phyloP scores from a whole-genome alignment of 2,888 invertebrate species.

The Perizoma flavofasciatum region DNA sequence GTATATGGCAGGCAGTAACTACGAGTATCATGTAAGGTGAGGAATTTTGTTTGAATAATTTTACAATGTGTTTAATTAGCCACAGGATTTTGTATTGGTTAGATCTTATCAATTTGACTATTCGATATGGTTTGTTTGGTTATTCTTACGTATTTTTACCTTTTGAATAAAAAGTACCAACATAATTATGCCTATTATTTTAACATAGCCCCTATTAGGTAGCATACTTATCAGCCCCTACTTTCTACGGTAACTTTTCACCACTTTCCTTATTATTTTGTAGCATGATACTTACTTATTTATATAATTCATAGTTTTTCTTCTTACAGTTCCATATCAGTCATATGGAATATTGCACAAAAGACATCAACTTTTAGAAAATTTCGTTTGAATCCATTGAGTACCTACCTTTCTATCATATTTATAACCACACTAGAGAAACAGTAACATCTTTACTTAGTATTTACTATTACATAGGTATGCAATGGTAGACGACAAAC shows the following conservation, averaged over 20 bases:
- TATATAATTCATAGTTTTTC: no score
- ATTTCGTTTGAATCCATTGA: neutral
- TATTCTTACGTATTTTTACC: neutral
- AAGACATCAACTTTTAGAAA: conserved; percentile 10
- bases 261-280: no score
- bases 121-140: neutral
- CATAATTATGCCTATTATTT: no score
- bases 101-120: neutral
- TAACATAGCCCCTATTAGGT: no score
- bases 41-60: conserved; percentile 15
- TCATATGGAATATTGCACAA: neutral
- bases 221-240: no score
- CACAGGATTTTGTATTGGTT: neutral
- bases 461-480: conserved; percentile 9
- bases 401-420: neutral
- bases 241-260: no score
- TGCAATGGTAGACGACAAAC: conserved; percentile 25
- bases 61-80: neutral
- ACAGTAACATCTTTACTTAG: conserved; percentile 13
- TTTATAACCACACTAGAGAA: conserved; percentile 3
- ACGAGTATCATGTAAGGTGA: conserved; percentile 3
- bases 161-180: no score
- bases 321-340: no score
- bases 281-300: no score
- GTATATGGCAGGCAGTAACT: conserved; percentile 2